Conservation (phyloP, 2,888 invertebrate species). For the Latheticus oryzae region DNA sequence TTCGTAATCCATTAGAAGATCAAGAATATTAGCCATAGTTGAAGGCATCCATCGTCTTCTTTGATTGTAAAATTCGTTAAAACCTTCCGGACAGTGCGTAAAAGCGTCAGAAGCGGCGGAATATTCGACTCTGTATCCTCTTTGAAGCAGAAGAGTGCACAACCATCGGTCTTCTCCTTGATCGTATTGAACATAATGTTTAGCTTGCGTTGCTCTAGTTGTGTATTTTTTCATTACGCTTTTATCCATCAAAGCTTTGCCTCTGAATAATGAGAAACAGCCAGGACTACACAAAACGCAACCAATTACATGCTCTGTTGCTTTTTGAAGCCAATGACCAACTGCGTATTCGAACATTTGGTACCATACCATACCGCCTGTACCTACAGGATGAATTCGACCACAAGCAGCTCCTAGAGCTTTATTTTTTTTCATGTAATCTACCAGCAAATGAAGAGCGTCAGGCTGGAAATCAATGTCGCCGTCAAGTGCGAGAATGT, state of each 20-base stretch:
- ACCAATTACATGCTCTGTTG: slow-evolving; percentile 90
- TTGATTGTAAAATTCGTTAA: slow-evolving; percentile 95
- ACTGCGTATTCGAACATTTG: slow-evolving; percentile 89
- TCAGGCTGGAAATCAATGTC: slow-evolving; percentile 89
- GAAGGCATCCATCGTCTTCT: slow-evolving; percentile 96
- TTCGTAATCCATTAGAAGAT: slow-evolving; percentile 82
- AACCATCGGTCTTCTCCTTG: slow-evolving; percentile 98
- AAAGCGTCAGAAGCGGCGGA: slow-evolving; percentile 95
- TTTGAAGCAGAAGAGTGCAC: slow-evolving; percentile 90
- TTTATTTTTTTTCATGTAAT: slow-evolving; percentile 87
- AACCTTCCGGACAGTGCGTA: slow-evolving; percentile 93
- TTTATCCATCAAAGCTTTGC: slow-evolving; percentile 89
- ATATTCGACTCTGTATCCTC: slow-evolving; percentile 93
- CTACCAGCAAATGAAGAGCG: slow-evolving; percentile 82
- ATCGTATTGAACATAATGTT: slow-evolving; percentile 92
- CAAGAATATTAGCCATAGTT: slow-evolving; percentile 94
- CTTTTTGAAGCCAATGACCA: slow-evolving; percentile 93
- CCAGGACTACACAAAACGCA: slow-evolving; percentile 93
- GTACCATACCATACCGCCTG: slow-evolving; percentile 65
- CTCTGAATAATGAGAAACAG: slow-evolving; percentile 91
- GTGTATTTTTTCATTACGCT: slow-evolving; percentile 92
- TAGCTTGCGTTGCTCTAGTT: slow-evolving; percentile 79
- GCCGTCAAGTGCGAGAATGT: slow-evolving; percentile 85
- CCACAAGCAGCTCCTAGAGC: slow-evolving; percentile 87
- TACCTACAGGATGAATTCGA: slow-evolving; percentile 88